A percentile compares a stretch with the other conserved stretches of the same genome.
Conservation (phyloP, 2,113 vertebrate genomes). For the Tachuris rubrigastra region DNA sequence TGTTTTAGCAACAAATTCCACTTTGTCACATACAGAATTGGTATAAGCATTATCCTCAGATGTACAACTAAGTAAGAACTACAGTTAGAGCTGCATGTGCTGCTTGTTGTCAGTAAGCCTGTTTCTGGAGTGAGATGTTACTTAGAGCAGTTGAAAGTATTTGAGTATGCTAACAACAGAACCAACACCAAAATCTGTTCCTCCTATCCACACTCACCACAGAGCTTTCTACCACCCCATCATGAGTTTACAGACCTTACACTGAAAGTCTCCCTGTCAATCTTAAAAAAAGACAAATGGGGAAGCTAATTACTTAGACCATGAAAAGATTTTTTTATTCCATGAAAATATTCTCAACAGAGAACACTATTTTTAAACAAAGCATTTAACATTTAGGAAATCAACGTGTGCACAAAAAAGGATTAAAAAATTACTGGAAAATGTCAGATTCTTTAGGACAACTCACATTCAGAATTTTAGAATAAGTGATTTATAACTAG, state of each 20-base stretch:
- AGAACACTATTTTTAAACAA: conserved; percentile 83
- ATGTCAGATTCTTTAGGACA: conserved; percentile 75
- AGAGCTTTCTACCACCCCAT: neutral
- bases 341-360: conserved; percentile 91
- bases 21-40: neutral
- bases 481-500: conserved; percentile 67
- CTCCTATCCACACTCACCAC: fast-evolving
- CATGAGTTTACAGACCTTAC: neutral
- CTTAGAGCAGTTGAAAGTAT: neutral
- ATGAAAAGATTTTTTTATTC: conserved; percentile 84
- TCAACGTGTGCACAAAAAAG: conserved; percentile 84
- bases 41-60: neutral
- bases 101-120: neutral
- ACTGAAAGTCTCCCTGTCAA: neutral
- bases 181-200: neutral
- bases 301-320: conserved; percentile 54
- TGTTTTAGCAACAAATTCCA: neutral
- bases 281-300: conserved; percentile 50
- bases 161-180: neutral
- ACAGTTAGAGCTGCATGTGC: neutral
- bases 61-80: neutral
- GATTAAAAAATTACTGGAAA: conserved; percentile 80
- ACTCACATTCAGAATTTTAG: conserved; percentile 72
- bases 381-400: conserved; percentile 86
- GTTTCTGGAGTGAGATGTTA: neutral